Evolutionary conservation across 2,888 invertebrate species (phyloP), one percentile per base, ranked within the genome.

Genomic region (Dolichopus griseipennis): DNA sequence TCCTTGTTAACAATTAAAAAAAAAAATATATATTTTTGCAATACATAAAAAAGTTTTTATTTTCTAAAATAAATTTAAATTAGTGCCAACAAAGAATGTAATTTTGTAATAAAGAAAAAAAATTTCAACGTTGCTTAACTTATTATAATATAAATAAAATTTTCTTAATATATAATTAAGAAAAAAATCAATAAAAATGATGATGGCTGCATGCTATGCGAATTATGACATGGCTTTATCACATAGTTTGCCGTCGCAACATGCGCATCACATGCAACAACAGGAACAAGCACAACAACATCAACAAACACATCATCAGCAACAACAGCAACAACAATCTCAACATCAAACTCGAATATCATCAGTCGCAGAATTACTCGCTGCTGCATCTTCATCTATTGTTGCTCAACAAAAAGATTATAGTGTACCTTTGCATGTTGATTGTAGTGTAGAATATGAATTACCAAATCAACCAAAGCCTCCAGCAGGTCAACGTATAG

Each of bases 391-490:
- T 43, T 22, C 66, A 66, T 15, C 68, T 66, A 62, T 68, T 65
- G 27, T 66, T 66, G 22, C 65, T 65, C 20, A 27, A 41, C 86
- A 87, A 81, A 92, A 91, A 84, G 92, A 93, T 82, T 92, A 91
- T 84, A 89, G 89, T 81, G 87, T 91, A 82, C 92, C 92, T 77
- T 85, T 93, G 80, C 92, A 92, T 84, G 93, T 93, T 81, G 93
- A 93, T 83, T 92, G 92, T 84, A 92, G 92, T 84, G 92, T 93
- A 77, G 93, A 93, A 83, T 93, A 93, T 85, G 93, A 93, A 85
- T 85, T 93, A 81, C 92, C 92, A 77, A 92, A 92, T 82, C 90
- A 91, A 83, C 91, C 92, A 75, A 92, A 92, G 83, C 92, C 92
- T 75, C 92, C 92, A 75, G 90, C 90, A 78, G 91, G 91, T 73